phyloP scores from a whole-genome alignment of 1,140 invertebrate species.

The Drosophila orosa region DNA sequence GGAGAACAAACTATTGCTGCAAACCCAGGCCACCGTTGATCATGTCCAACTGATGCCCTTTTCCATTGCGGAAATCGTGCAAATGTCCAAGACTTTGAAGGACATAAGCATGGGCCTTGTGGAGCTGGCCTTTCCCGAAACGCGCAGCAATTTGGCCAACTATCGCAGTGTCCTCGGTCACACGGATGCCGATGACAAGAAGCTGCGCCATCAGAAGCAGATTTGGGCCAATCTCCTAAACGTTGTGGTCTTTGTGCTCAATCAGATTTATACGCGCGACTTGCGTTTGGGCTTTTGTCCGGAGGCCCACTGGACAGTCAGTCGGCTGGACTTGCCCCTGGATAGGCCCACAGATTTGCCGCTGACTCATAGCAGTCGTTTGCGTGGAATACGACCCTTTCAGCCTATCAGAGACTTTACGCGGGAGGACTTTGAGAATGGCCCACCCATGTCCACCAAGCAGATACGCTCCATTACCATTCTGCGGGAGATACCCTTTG shows the following conservation, averaged over 20 bases:
- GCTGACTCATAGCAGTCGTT: conserved; percentile 86
- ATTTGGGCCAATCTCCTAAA: conserved; percentile 86
- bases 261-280: conserved; percentile 93
- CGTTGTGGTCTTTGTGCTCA: conserved; percentile 88
- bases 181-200: conserved; percentile 70
- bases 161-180: conserved; percentile 84
- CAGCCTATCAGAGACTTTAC: conserved; percentile 87
- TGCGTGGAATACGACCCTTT: conserved; percentile 87
- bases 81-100: conserved; percentile 89
- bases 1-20: conserved; percentile 81
- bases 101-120: conserved; percentile 95
- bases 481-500: conserved; percentile 96
- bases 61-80: conserved; percentile 85
- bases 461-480: conserved; percentile 95
- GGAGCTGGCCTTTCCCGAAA: conserved; percentile 95
- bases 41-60: conserved; percentile 82
- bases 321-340: conserved; percentile 88
- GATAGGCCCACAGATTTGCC: conserved; percentile 87
- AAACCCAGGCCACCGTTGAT: conserved; percentile 35
- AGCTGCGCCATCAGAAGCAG: conserved; percentile 84
- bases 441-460: conserved; percentile 93
- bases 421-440: conserved; percentile 88
- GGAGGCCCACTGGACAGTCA: conserved; percentile 90
- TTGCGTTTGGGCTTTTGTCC: conserved; percentile 90
- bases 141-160: conserved; percentile 86